A percentile compares a stretch with the other conserved stretches of the same genome.
Evolutionary conservation across 2,888 invertebrate genomes (phyloP).

Genomic region (Hoplodrina ambigua): DNA sequence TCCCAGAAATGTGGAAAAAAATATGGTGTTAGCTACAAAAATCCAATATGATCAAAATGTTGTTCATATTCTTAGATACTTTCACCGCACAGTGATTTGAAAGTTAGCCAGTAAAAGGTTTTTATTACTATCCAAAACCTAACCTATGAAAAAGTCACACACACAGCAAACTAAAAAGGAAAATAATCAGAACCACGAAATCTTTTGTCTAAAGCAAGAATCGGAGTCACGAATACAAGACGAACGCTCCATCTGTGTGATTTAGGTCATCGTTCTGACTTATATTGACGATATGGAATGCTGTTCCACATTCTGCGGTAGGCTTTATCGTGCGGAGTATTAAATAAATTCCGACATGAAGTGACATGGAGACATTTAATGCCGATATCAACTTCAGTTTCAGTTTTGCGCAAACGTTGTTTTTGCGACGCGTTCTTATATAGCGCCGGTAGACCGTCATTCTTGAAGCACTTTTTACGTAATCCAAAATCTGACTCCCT

Average conservation of each 20-base stretch:
- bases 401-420: slow-evolving; percentile 15
- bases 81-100: no score
- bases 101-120: no score
- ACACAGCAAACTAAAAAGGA: slow-evolving; percentile 7
- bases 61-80: no score
- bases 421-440: slow-evolving; percentile 25
- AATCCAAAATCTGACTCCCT: no score
- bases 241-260: slow-evolving; percentile 7
- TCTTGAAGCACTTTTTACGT: not conserved
- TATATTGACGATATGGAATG: slow-evolving; percentile 51
- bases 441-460: not conserved
- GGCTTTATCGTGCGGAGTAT: slow-evolving; percentile 27
- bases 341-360: slow-evolving; percentile 45
- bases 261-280: slow-evolving; percentile 38
- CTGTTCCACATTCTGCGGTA: slow-evolving; percentile 35
- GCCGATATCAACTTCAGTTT: no score
- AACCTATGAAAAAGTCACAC: not conserved
- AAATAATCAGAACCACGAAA: slow-evolving; percentile 25
- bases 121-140: not conserved
- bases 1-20: no score
- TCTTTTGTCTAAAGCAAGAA: slow-evolving; percentile 36
- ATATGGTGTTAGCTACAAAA: no score
- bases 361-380: slow-evolving; percentile 32
- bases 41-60: no score
- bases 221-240: slow-evolving; percentile 21